Percentiles rank a stretch among this genome's conserved stretches.
These are phyloP conservation scores for Larimichthys polyactis DNA, from an alignment of 2,113 vertebrate genomes.

Conservation along the genomic window DNA sequence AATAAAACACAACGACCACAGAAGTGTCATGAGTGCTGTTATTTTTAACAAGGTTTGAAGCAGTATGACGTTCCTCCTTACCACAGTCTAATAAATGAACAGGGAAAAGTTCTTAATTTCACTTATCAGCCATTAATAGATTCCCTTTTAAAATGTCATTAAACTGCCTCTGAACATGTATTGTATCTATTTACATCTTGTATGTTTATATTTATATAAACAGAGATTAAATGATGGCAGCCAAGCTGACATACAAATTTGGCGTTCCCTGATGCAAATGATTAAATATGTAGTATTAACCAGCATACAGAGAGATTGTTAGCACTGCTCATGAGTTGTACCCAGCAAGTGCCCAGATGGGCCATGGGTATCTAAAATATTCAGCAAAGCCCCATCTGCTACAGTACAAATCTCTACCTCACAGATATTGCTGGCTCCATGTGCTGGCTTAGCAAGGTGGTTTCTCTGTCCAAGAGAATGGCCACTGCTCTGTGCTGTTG, in stretches of 20 bases:
- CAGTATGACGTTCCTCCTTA: neutral
- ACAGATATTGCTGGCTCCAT: slow-evolving; percentile 59
- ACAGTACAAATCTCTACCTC: slow-evolving; percentile 64
- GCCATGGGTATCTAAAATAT: slow-evolving; percentile 70
- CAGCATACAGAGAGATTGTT: slow-evolving; percentile 23
- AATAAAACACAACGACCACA: slow-evolving; percentile 40
- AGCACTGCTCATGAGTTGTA: slow-evolving; percentile 36
- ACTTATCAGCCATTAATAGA: neutral
- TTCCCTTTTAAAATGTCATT: neutral
- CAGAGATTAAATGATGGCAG: slow-evolving; percentile 11
- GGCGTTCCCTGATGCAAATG: slow-evolving; percentile 11
- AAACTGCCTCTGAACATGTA: slow-evolving; percentile 8
- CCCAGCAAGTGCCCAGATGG: slow-evolving; percentile 60
- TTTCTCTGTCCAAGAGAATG: slow-evolving; percentile 59
- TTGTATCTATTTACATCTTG: neutral
- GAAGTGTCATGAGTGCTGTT: slow-evolving; percentile 26
- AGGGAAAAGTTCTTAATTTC: neutral
- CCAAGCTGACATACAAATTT: slow-evolving; percentile 25
- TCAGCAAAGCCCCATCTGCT: slow-evolving; percentile 76
- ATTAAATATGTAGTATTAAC: slow-evolving; percentile 35
- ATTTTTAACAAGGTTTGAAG: slow-evolving; percentile 50
- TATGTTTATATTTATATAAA: slow-evolving; percentile 28
- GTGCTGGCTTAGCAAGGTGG: slow-evolving; percentile 66
- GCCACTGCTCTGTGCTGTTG: slow-evolving; percentile 52
- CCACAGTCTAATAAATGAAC: neutral